Base-by-base conservation (phyloP, 2,888 invertebrate genomes). In the Gordius sp. region DNA sequence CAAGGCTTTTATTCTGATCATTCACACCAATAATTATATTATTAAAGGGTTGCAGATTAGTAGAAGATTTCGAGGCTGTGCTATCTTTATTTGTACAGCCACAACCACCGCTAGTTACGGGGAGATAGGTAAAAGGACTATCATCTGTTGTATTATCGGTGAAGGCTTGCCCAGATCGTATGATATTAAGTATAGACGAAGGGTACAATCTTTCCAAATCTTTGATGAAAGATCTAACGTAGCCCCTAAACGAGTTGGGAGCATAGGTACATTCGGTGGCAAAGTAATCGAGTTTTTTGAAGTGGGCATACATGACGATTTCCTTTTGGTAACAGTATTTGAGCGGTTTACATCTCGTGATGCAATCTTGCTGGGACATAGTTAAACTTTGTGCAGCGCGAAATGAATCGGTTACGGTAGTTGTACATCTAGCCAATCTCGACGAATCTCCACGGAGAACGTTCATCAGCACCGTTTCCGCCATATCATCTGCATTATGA, bases 271-370 rank as follows among this genome's bases (percentile, higher is more conserved):
- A 97, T 70, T 99, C 97, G 0, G 97, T 97, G 1, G 91, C 91
- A 71, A 97, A 99, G 68, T 97, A 97, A 4, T 91, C 79, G 27
- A 97, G 72, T 65, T 83, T 82, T 67, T 85, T 84, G 68, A 83
- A 91, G 68, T 93, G 84, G 0, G 97, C 93, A 72, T 97, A 74
- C 70, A 73, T 71, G 56, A 62, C 97, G 66, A 97, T 97, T 73
- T 97, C 97, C 66, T 93, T 93, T 68, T 97, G 97, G 68, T 91
- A 97, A 0, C 86, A 79, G 67, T 91, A 93, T 67, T 93, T 93
- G 41, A 93, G 76, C 0, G 91, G 91, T 66, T 93, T 93, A 20
- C 86, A 86, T 63, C 91, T 74, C 1, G 85, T 82, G 8, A 80
- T 74, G 60, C 80, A 82, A 65, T 81, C 81, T 63, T 41, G 4